Evolutionary conservation across 1,140 invertebrate species (phyloP).

Genomic region (Brachionus calyciflorus): DNA sequence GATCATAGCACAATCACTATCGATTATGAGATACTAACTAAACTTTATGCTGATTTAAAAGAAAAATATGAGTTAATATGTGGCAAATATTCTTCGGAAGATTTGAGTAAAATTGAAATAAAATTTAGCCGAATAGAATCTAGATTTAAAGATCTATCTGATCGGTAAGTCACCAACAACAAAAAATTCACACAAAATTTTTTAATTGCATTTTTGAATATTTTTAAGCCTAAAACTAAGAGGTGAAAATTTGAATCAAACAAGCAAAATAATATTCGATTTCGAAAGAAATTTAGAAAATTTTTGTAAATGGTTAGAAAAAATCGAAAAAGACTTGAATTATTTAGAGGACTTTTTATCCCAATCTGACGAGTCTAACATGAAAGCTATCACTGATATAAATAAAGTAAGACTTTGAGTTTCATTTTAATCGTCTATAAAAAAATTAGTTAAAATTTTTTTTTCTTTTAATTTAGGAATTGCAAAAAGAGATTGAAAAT

Average conservation of each 20-base stretch:
- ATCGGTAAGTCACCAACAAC: background rate
- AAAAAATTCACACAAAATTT: background rate
- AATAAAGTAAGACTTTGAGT: background rate
- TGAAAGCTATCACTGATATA: background rate
- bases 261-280: conserved; percentile 14
- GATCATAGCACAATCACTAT: background rate
- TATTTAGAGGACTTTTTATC: conserved; percentile 30
- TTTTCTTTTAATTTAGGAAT: background rate
- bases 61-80: conserved; percentile 4
- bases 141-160: background rate
- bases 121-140: conserved; percentile 30
- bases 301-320: conserved; percentile 40
- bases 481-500: conserved; percentile 42
- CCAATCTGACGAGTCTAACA: conserved; percentile 17
- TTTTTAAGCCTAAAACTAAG: conserved; percentile 15
- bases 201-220: background rate
- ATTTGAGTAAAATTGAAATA: conserved; percentile 19
- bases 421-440: too few species aligned
- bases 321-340: conserved; percentile 41
- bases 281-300: background rate
- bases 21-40: conserved; percentile 6
- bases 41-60: conserved; percentile 5
- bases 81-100: background rate
- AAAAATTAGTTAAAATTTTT: background rate
- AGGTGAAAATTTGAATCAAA: conserved; percentile 25